Evolutionary conservation across 2,888 invertebrate genomes (phyloP), one percentile per base, ranked within the genome.

Genomic region (Eilema sororculum): DNA sequence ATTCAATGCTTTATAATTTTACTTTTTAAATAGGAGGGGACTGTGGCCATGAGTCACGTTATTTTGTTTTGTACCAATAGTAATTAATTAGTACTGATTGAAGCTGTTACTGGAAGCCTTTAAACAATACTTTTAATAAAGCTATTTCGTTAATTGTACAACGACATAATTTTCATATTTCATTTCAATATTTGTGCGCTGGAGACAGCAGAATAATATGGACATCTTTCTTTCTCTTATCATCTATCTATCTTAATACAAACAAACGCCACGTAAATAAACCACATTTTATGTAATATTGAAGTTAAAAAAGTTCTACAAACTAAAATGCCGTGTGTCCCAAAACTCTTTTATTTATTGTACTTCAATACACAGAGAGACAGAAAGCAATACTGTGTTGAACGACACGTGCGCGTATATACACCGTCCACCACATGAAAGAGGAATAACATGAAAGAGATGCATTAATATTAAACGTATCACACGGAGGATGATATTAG

Each of bases 311-410:
- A 22, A 33, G 25, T 25, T 59, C 61, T 59, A 68, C 67, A 41
- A 65, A 13, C 24, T 33, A 66, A 61, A 59, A 65, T 56, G 41
- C 74, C 61, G 74, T 79, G 52, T 71, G 72, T 77, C 71, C 69
- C 65, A 52, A 46, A 65, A 77, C 77, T 74, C 72, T 78, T 77
- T 82, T 83, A 79, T 83, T 84, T 83, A 82, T 81, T 75, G 69
- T 72, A 67, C 16, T 67, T 41, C 62, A 71, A 73, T 72, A 78
- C 77, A 76, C 72, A 72, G 78, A 76, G 81, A 22, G 65, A 33
- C 65, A 74, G 80, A 75, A 81, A 81, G 81, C 82, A 80, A 85
- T 87, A 85, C 78, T 75, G 79, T 84, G 82, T 80, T 81, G 75
- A 75, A 79, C 74, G 80, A 76, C 80, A 82, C 82, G 79, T 81